Evolutionary conservation across 1,140 invertebrate genomes (phyloP), one percentile per base, ranked within the genome.

Genomic region (Drosophila nebulosa): DNA sequence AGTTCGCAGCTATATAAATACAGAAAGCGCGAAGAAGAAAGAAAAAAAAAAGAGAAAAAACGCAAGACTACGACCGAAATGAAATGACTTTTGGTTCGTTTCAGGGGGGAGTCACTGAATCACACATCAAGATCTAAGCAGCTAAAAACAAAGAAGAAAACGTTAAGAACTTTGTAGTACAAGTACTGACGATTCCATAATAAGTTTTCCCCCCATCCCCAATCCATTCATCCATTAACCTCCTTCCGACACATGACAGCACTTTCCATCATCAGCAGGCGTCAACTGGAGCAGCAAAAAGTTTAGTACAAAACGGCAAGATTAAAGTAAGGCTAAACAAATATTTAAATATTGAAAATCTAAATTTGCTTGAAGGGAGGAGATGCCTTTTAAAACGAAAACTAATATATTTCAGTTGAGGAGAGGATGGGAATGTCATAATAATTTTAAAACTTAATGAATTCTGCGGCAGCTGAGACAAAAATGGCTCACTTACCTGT

Each of bases 61-160:
- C 30, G 30, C 30, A 32, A 32, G 30, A 52, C 36, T 26, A 6
- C 53, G n/a, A n/a, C n/a, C n/a, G 60, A 36, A 67, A 64, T 65
- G 55, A 66, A 85, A 81, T 74, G 67, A 86, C 81, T 86, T 74
- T 86, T 77, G 62, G 66, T 84, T 64, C 36, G 39, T 18, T 70
- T 51, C 14, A 24, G 16, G n/a, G 32, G 32, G 14, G n/a, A 7
- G 30, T n/a, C 32, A 22, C 21, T 12, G 32, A 42, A 24, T 61
- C 35, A 51, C 14, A 30, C 27, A n/a, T n/a, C n/a, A n/a, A 30
- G 4, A 55, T 52, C 39, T 63, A 57, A 61, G 53, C 64, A 51
- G 39, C 60, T n/a, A n/a, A 46, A 46, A 46, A 46, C 39, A 46
- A 46, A 46, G 39, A 46, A 46, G 51, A 9, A 6, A 18, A 30